These are phyloP conservation scores for Phengaris arion DNA, from an alignment of 2,888 invertebrate species.

Conservation along the genomic window DNA sequence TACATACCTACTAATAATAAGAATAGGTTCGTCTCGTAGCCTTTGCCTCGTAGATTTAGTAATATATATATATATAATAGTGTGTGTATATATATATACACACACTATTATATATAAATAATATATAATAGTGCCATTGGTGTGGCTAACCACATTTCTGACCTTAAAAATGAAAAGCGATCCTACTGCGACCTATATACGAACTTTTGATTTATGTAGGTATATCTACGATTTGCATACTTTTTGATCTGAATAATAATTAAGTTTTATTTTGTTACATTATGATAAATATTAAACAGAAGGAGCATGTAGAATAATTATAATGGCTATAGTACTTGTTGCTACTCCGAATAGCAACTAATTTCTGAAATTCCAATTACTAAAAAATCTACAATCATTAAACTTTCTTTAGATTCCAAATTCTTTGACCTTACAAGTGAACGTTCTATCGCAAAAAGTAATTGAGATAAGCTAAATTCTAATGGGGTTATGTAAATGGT, in stretches of 20 bases:
- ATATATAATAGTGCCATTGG: background rate
- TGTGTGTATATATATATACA: too few relatives aligned
- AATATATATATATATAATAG: too few relatives aligned
- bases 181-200: background rate
- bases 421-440: background rate
- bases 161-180: background rate
- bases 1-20: background rate
- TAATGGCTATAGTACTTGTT: background rate
- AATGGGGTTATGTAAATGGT: constrained; percentile 29
- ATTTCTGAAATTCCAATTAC: background rate
- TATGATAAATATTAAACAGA: too few relatives aligned
- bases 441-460: background rate
- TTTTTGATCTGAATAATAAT: too few relatives aligned
- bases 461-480: constrained; percentile 1
- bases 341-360: background rate
- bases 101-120: too few relatives aligned
- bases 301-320: background rate
- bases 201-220: background rate
- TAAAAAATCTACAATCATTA: background rate
- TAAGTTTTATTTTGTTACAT: too few relatives aligned
- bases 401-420: background rate
- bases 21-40: background rate
- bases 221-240: background rate
- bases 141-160: background rate
- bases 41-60: background rate